Base-by-base conservation (phyloP, 2,797 vertebrate genomes). In the Leptatherina wallacei region DNA sequence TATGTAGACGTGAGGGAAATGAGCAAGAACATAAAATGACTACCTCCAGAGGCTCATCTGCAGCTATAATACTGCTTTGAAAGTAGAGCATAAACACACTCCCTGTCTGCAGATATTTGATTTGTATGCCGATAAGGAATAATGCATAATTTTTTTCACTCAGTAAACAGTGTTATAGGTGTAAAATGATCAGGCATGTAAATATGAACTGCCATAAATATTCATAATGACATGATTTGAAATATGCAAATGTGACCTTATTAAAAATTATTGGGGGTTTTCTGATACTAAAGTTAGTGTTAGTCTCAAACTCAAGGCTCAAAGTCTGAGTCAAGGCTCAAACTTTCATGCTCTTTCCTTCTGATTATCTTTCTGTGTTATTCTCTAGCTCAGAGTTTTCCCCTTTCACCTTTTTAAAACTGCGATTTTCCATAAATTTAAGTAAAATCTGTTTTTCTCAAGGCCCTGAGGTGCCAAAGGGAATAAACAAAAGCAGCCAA, bases 401-500 rank as follows among this genome's bases (percentile, higher is more conserved):
- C 76, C 65, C 79, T 74, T 80, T 82, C 70, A 77, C 76, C 80
- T 65, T 71, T 86, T 85, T 81, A 82, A 83, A 69, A 60, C 75
- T 69, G 78, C 60, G 24, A 1, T n/a, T 73, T 40, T 56, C 56
- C 63, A 79, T 84, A 71, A 84, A 86, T 88, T 81, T 30, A 30
- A 75, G 71, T 67, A 73, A 69, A 80, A 81, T 80, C 75, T 73
- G 27, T 52, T 89, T 88, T 91, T 89, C 71, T 78, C 78, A 84
- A 82, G 82, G 29, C 73, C 86, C 22, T 3, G 4, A 40, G 32
- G 73, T 85, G 83, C 87, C 82, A 84, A 78, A 77, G 71, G 80
- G 81, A 89, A 86, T 83, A 87, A 84, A 92, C 86, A 84, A 90
- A 86, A 81, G 75, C 85, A 75, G 85, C 73, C 70, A 65, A 63